phyloP scores from a whole-genome alignment of 2,888 invertebrate species.

The Pinctada fucata region DNA sequence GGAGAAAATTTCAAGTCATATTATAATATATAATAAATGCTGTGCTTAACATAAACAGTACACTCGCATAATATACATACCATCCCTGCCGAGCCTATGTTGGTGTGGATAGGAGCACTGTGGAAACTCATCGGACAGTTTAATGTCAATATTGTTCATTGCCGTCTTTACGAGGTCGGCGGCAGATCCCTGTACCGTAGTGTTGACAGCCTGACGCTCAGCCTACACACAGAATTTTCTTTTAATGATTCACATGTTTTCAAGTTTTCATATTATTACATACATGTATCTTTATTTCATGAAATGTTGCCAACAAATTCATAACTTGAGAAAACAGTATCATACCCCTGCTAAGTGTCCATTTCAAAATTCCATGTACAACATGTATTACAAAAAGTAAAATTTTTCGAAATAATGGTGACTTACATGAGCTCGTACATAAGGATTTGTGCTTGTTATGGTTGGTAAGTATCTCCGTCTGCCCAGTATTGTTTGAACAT shows the following conservation, averaged over 20 bases:
- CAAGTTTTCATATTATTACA: too few species aligned
- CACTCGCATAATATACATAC: too few species aligned
- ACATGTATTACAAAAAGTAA: background rate
- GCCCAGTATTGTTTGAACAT: constrained; percentile 89
- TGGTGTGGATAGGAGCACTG: constrained; percentile 42
- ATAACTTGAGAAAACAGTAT: too few species aligned
- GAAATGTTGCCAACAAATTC: too few species aligned
- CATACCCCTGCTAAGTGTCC: too few species aligned
- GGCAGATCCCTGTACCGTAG: constrained; percentile 96
- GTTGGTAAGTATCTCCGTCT: constrained; percentile 86
- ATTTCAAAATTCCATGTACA: background rate
- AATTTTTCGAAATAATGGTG: too few species aligned
- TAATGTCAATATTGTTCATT: constrained; percentile 86
- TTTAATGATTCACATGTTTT: too few species aligned
- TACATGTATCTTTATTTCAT: too few species aligned
- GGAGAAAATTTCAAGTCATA: too few species aligned
- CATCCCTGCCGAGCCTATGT: background rate
- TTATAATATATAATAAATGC: too few species aligned
- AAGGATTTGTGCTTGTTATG: constrained; percentile 82
- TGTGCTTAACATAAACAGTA: too few species aligned
- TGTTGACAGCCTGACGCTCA: constrained; percentile 97
- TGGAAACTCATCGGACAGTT: constrained; percentile 79
- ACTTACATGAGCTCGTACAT: constrained; percentile 75
- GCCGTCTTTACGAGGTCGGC: constrained; percentile 96
- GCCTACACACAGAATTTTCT: constrained; percentile 83